Base-by-base conservation (phyloP, 53 echinoderm and acorn worm genomes). In the Zoroaster sp. region DNA sequence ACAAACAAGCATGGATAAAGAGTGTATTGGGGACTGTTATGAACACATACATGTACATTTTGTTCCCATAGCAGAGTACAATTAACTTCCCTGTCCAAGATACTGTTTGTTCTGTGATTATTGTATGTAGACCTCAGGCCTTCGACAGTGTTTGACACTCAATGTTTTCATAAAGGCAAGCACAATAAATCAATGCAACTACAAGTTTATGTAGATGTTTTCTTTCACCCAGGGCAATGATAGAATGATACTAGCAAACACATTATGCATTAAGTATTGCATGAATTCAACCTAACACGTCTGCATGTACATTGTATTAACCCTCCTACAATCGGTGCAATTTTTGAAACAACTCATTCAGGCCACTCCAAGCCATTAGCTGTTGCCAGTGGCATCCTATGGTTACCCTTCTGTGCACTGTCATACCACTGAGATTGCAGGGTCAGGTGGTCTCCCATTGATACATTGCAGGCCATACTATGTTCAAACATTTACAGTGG, bases 201-300 rank as follows among this genome's bases (percentile, higher is more conserved):
- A 74, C n/a, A n/a, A n/a, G n/a, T n/a, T n/a, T 21, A 46, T 76
- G 77, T 76, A 47, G 49, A 75, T 75, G 77, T 76, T 76, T 76
- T 76, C 35, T 31, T 18, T 47, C 12, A 51, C 77, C 77, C 73
- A 46, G 15, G 77, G 49, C 49, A 76, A 76, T 46, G 77, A 55
- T 55, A 23, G n/a, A 21, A 23, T 55, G 33, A 23, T 46, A 17
- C 13, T 32, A 7, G 20, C 3, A 55, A 18, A 21, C 20, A 68
- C 68, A 68, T 68, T 32, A 68, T 4, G 32, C 14, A 5, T 72
- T n/a, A n/a, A n/a, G n/a, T n/a, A n/a, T n/a, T n/a, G n/a, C n/a
- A n/a, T n/a, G n/a, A n/a, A n/a, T n/a, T n/a, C n/a, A n/a, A n/a
- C n/a, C n/a, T n/a, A n/a, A n/a, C n/a, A n/a, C n/a, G n/a, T n/a